Evolutionary conservation across 1,140 invertebrate genomes (phyloP), one percentile per base, ranked within the genome.

Genomic region (Nasonia longicornis): DNA sequence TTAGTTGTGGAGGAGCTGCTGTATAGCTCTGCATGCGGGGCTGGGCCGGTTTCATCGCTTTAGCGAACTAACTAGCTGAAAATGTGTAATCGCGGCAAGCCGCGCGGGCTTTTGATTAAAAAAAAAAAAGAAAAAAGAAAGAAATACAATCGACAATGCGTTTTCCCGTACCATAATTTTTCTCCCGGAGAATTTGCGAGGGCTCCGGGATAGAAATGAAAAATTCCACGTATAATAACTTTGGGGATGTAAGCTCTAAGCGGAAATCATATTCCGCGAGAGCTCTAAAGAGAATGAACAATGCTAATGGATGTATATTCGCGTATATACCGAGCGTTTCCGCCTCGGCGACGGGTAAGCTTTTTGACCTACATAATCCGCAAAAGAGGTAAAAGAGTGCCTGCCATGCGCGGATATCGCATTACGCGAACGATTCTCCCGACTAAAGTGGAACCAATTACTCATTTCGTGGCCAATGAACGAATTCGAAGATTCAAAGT

Each of bases 1-100:
- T 88, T 88, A 87, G 87, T 77, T 31, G 67, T n/a, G 64, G 42
- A 14, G 72, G 42, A 42, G 38, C 10, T 38, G 38, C 3, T 10
- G 38, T 38, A 4, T 31, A 31, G 31, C 8, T 38, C 38, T 38
- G 38, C 7, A 26, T 26, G 26, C 26, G 38, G 0, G 38, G 8
- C 31, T 42, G 38, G 7, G 8, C 38, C 38, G 38, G 7, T 42
- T 35, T 35, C 31, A 35, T 35, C 31, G 31, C 31, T 35, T 42
- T 42, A 42, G 38, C 7, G 38, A 42, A 0, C 6, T 42, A 35
- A 35, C 0, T 3, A 35, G 31, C 3, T 35, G 26, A 26, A 26
- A 26, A 26, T 35, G 31, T 35, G 4, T 35, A 35, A 35, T 35
- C 31, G 4, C 3, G 31, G 4, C 31, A 31, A 4, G 4, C 31